Evolutionary conservation across 2,113 vertebrate species (phyloP).

Genomic region (Nothocercus julius): DNA sequence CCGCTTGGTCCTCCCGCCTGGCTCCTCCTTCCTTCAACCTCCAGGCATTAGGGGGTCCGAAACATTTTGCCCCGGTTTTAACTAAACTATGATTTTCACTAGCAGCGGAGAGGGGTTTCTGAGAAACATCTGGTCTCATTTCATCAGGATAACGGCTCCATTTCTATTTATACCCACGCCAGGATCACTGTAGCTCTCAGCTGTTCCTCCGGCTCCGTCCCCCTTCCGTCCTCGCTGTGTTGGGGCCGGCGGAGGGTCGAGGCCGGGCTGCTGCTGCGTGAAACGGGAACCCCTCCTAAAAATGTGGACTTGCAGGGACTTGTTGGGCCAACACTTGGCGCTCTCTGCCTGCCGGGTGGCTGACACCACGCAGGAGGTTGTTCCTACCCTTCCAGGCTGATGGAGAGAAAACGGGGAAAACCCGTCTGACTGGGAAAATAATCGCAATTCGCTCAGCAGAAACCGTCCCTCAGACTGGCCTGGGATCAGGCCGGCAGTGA

Average conservation of each 20-base stretch:
- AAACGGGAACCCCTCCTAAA: slow-evolving; percentile 40
- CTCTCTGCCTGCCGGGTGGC: not conserved
- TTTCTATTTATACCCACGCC: slow-evolving; percentile 74
- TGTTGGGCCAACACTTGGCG: not conserved
- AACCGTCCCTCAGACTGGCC: not conserved
- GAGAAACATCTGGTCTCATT: slow-evolving; percentile 78
- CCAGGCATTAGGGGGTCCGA: slow-evolving; percentile 17
- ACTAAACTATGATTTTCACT: slow-evolving; percentile 64
- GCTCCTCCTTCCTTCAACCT: slow-evolving; percentile 30
- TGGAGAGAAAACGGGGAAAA: not conserved
- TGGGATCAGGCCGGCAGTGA: not conserved
- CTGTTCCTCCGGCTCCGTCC: slow-evolving; percentile 65
- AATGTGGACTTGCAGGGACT: not conserved
- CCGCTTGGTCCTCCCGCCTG: not conserved
- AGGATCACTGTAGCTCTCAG: slow-evolving; percentile 72
- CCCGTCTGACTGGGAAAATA: fast-evolving
- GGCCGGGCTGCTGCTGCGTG: slow-evolving; percentile 17
- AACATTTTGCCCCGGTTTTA: slow-evolving; percentile 59
- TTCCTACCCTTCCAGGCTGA: not conserved
- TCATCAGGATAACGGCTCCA: slow-evolving; percentile 69
- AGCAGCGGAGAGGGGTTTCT: slow-evolving; percentile 66
- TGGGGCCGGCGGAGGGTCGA: not conserved
- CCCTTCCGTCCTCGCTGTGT: slow-evolving; percentile 15
- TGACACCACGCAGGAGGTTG: not conserved
- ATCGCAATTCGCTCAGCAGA: not conserved